Evolutionary conservation across 2,113 vertebrate genomes (phyloP), one percentile per base, ranked within the genome.

Genomic region (Dasypus novemcinctus): DNA sequence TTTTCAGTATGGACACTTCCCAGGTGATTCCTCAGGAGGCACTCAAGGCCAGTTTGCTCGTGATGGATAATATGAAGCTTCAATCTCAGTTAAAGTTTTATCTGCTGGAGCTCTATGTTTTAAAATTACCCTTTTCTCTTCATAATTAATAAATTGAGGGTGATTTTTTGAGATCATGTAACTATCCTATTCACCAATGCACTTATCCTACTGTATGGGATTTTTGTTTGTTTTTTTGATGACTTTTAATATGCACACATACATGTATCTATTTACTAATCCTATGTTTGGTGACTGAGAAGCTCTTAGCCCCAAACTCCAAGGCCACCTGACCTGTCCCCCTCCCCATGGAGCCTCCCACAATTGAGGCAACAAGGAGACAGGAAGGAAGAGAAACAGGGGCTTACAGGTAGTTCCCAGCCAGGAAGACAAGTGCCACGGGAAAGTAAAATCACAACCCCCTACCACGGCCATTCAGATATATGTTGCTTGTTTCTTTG

Each of bases 281-380:
- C 68, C 10, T 33, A 68, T 80, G 80, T 36, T 68, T 68, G 21
- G 63, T 83, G 63, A 86, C 63, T 87, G 43, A 86, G 15, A 54
- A 79, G 20, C 3, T 33, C 31, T 10, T 25, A 59, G 57, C 57
- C 57, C 57, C 4, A 23, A 59, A 20, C 21, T 21, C 57, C 20
- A 20, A 54, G 54, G 54, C 54, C 54, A 54, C 54, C 18, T 17
- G 54, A 54, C 15, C 54, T 54, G 54, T 23, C 11, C 57, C 8
- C 13, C 17, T 21, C 7, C 4, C 23, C 14, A 0, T 2, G 27
- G 4, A 49, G 3, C 1, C n/a, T 41, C 82, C 69, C 31, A 25
- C 8, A 23, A 14, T 25, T 31, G 36, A n/a, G 14, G 21, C 14
- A 21, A 10, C 31, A 18, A 57, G 61, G 43, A 59, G 18, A 59